A percentile compares a stretch with the other conserved stretches of the same genome.
These are phyloP conservation scores for Henricia sp. DNA, from an alignment of 53 echinoderm and acorn worm genomes.

Conservation along the genomic window DNA sequence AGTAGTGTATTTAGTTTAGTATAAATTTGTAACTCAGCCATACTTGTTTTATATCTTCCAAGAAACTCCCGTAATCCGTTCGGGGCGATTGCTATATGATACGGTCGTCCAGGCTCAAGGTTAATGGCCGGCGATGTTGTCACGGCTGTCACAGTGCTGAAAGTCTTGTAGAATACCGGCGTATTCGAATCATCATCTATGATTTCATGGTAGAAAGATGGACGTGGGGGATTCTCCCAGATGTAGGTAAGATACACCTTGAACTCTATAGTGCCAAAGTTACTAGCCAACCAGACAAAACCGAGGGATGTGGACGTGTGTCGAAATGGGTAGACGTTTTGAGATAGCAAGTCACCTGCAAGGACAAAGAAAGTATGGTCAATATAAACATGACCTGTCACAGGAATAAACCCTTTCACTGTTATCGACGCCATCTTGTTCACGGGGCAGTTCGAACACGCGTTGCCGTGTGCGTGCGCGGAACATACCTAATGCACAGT, in stretches of 20 bases:
- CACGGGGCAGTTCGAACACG: no score
- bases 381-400: no score
- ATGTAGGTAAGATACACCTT: constrained; percentile 27
- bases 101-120: neutral
- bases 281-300: constrained; percentile 7
- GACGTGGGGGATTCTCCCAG: neutral
- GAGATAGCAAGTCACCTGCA: neutral
- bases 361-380: neutral
- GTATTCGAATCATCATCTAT: neutral
- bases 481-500: no score
- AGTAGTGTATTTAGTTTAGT: no score
- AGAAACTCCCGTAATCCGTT: neutral
- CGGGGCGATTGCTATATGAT: neutral
- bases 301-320: constrained; percentile 19
- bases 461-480: no score
- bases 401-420: no score
- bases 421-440: no score
- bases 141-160: neutral
- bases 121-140: neutral
- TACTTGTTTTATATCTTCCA: constrained; percentile 2
- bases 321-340: neutral
- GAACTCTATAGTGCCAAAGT: neutral
- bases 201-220: neutral
- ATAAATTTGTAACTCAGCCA: no score
- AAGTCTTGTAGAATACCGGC: constrained; percentile 31